Evolutionary conservation across 2,888 invertebrate genomes (phyloP), one percentile per base, ranked within the genome.

Genomic region (Hyalella azteca): DNA sequence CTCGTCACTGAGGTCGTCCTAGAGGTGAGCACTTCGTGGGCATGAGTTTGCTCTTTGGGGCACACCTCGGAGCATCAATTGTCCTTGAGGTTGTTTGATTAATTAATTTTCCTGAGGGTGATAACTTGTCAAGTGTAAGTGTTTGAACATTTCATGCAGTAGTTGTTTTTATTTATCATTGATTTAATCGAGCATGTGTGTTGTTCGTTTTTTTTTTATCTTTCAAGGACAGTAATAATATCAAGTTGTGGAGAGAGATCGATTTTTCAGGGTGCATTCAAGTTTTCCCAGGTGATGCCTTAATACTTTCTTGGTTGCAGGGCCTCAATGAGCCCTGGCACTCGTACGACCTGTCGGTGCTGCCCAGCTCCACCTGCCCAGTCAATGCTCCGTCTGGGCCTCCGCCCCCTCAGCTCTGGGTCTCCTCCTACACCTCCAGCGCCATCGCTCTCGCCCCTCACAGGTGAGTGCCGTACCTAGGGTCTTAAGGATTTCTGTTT

Each of bases 241-340:
- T 45, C 3, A 49, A 3, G 49, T 49, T 13, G 4, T 22, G 3
- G 22, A 15, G 19, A n/a, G 49, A 49, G 22, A 22, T 3, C 5
- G 22, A 4, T 4, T 49, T 15, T 49, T 49, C 19, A n/a, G 45
- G 49, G 19, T 22, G 15, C 49, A 49, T 22, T 15, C 22, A 15
- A 7, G 15, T 7, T 3, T 59, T 11, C 22, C 15, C 11, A 29
- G 3, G n/a, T 59, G 4, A 29, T 13, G 13, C 22, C 3, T 22
- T 13, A 59, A 29, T 59, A 5, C 29, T 7, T 22, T 59, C 3
- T 3, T 41, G 7, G 36, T 13, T 7, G 2, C 26, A 49, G 40
- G 81, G 81, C 15, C 66, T 81, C 36, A 39, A 78, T n/a, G 80
- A 83, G 26, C 76, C 54, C n/a, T 83, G 83, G 83, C 83, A 83